These are phyloP conservation scores for Cryptocheilus praepositus DNA, from an alignment of 2,888 invertebrate species.

Conservation along the genomic window DNA sequence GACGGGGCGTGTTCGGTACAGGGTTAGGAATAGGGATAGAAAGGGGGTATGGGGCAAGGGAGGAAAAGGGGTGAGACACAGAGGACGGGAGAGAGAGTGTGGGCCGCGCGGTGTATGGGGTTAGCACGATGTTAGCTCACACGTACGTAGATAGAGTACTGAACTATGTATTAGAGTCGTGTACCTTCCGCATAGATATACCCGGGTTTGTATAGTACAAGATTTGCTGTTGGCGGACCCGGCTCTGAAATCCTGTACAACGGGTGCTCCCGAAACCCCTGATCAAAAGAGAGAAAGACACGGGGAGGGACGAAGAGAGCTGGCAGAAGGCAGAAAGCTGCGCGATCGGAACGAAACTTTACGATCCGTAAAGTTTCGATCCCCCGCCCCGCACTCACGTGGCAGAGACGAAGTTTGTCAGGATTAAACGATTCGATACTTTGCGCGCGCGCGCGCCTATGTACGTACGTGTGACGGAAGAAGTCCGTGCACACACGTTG, in stretches of 20 bases:
- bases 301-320: not conserved
- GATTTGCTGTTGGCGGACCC: conserved; percentile 62
- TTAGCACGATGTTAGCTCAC: conserved; percentile 66
- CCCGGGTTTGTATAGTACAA: conserved; percentile 63
- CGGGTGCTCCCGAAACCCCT: conserved; percentile 56
- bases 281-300: conserved; percentile 15
- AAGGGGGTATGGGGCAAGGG: conserved; percentile 35
- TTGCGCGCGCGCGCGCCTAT: too few relatives aligned
- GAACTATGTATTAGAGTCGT: conserved; percentile 70
- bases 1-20: conserved; percentile 50
- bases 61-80: conserved; percentile 20
- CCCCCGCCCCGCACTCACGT: not conserved
- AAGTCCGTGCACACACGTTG: too few relatives aligned
- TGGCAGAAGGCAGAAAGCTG: conserved; percentile 3
- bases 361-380: not conserved
- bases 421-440: not conserved
- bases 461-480: too few relatives aligned
- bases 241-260: conserved; percentile 57
- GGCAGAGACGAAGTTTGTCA: not conserved
- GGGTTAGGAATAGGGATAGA: conserved; percentile 55
- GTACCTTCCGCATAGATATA: conserved; percentile 61
- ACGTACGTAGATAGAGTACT: conserved; percentile 68
- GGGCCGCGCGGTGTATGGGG: conserved; percentile 54
- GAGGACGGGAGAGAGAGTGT: conserved; percentile 22
- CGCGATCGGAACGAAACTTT: not conserved